These are phyloP conservation scores for Cygnus atratus DNA, from an alignment of 2,113 vertebrate genomes.

Conservation along the genomic window DNA sequence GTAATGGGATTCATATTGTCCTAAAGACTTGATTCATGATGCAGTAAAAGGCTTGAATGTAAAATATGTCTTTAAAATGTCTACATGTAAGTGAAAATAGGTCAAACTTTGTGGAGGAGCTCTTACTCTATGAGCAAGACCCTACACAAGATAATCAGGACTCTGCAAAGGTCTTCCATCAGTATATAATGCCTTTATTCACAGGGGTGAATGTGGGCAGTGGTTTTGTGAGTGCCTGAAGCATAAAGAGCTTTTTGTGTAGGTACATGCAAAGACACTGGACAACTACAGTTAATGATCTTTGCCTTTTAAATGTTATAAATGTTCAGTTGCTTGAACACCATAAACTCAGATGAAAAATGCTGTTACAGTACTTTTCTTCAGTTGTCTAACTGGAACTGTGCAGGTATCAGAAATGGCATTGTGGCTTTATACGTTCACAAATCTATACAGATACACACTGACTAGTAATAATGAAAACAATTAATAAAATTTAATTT, in stretches of 20 bases:
- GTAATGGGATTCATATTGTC: not conserved
- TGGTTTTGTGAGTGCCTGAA: not conserved
- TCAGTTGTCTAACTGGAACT: not conserved
- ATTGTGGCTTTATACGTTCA: not conserved
- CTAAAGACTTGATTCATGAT: not conserved
- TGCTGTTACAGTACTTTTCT: not conserved
- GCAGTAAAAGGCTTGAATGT: not conserved
- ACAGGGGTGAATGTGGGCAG: fast-evolving
- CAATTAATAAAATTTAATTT: not conserved
- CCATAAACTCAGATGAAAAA: not conserved
- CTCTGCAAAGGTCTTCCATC: not conserved
- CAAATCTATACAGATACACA: not conserved
- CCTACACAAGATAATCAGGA: not conserved
- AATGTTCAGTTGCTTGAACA: not conserved
- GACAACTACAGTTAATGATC: not conserved
- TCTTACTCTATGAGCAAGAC: not conserved
- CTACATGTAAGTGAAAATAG: not conserved
- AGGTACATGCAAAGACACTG: not conserved
- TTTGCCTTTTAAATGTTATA: not conserved
- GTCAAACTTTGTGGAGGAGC: not conserved
- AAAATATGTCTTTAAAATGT: fast-evolving
- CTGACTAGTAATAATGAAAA: not conserved
- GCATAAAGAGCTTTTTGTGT: not conserved
- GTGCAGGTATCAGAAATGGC: not conserved
- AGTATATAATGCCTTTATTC: fast-evolving